These are phyloP conservation scores for Acleris holmiana DNA, from an alignment of 2,888 invertebrate species.

Conservation along the genomic window DNA sequence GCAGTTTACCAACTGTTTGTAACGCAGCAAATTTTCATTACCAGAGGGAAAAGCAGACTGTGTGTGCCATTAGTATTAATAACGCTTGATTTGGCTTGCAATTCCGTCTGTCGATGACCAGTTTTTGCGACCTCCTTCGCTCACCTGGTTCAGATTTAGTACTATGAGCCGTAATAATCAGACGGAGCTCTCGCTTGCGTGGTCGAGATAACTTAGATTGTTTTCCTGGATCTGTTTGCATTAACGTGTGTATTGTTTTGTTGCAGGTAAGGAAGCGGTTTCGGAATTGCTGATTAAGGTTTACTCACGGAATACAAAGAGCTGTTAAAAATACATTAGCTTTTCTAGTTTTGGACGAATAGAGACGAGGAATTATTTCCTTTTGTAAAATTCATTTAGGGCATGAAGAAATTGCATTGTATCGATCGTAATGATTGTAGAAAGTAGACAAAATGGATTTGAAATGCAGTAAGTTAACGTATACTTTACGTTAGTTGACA, in stretches of 20 bases:
- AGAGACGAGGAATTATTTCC: background rate
- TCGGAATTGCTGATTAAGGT: constrained; percentile 18
- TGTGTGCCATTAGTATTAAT: constrained; percentile 51
- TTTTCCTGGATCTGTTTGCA: constrained; percentile 55
- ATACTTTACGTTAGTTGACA: no score
- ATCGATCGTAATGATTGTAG: no score
- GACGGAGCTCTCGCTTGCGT: constrained; percentile 43
- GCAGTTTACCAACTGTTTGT: constrained; percentile 39
- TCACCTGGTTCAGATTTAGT: constrained; percentile 38
- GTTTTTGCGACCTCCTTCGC: constrained; percentile 41
- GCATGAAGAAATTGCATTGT: no score
- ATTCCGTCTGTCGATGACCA: constrained; percentile 41
- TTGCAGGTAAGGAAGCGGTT: constrained; percentile 64
- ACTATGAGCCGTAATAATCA: constrained; percentile 38
- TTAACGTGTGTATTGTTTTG: constrained; percentile 64
- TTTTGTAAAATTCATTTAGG: background rate
- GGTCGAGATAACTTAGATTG: constrained; percentile 46
- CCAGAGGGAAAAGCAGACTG: constrained; percentile 44
- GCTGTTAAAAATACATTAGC: constrained; percentile 8
- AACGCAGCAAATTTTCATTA: constrained; percentile 50
- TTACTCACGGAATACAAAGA: constrained; percentile 18
- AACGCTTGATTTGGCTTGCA: constrained; percentile 51
- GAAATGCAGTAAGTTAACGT: no score
- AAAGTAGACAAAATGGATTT: no score
- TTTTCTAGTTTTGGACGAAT: constrained; percentile 7